These are phyloP conservation scores for Acrossocheilus fasciatus DNA, from an alignment of 2,797 vertebrate genomes.

Conservation along the genomic window DNA sequence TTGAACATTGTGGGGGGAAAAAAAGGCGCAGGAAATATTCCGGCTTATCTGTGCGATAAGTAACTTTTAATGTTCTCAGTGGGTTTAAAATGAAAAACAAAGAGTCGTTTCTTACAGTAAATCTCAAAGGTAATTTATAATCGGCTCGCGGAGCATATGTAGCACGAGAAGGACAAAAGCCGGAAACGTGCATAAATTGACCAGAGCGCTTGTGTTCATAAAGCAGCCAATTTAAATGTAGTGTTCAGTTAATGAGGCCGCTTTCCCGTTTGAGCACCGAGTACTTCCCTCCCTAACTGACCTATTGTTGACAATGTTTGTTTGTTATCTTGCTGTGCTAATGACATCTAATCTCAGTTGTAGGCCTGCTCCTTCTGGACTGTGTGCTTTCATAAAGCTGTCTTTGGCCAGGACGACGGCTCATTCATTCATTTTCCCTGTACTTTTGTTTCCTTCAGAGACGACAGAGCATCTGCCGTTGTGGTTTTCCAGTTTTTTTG, in stretches of 20 bases:
- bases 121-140: conserved; percentile 45
- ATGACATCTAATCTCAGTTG: conserved; percentile 55
- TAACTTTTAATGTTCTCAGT: conserved; percentile 44
- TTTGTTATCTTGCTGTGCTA: conserved; percentile 55
- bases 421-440: conserved; percentile 24
- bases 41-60: conserved; percentile 29
- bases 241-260: conserved; percentile 57
- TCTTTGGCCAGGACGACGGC: conserved; percentile 4
- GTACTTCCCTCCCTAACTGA: conserved; percentile 56
- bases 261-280: conserved; percentile 41
- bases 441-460: conserved; percentile 40
- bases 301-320: conserved; percentile 52
- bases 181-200: conserved; percentile 38
- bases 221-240: conserved; percentile 51
- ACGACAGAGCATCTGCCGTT: conserved; percentile 67
- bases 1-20: conserved; percentile 21
- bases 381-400: conserved; percentile 22
- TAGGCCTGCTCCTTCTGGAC: conserved; percentile 34
- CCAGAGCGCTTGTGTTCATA: conserved; percentile 37
- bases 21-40: conserved; percentile 23
- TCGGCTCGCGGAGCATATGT: conserved; percentile 30
- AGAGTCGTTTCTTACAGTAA: conserved; percentile 36
- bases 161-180: conserved; percentile 43
- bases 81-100: conserved; percentile 41
- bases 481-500: conserved; percentile 90